These are phyloP conservation scores for Phrynosoma platyrhinos DNA, from an alignment of 2,113 vertebrate species.

Conservation along the genomic window DNA sequence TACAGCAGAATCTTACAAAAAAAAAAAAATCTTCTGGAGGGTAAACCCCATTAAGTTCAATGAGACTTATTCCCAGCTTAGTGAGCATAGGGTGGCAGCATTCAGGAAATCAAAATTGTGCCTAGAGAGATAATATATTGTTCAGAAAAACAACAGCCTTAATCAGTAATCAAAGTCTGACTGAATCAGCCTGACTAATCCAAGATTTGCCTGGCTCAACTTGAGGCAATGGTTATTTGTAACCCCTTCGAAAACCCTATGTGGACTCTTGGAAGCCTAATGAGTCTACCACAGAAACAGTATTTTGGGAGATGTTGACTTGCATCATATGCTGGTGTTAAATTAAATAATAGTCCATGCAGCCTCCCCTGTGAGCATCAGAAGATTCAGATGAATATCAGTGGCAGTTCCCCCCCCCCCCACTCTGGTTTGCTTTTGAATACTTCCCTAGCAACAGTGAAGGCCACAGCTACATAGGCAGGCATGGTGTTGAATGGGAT, in stretches of 20 bases:
- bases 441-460: neutral
- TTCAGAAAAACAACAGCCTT: neutral
- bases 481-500: no score
- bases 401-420: constrained; percentile 7
- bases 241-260: neutral
- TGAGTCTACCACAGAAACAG: neutral
- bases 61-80: no score
- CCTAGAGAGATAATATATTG: neutral
- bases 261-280: constrained; percentile 22
- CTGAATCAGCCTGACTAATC: neutral
- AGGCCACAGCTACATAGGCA: fast-evolving
- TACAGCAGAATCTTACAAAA: neutral
- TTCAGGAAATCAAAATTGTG: neutral
- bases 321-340: neutral
- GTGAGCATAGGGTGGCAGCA: neutral
- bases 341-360: neutral
- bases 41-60: no score
- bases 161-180: neutral
- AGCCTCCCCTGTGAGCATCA: constrained; percentile 16
- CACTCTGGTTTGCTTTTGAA: neutral
- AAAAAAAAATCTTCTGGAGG: neutral
- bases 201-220: neutral
- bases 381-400: neutral
- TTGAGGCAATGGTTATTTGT: constrained; percentile 3
- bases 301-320: neutral